Evolutionary conservation across 1,140 invertebrate genomes (phyloP).

Genomic region (Drusus annulatus): DNA sequence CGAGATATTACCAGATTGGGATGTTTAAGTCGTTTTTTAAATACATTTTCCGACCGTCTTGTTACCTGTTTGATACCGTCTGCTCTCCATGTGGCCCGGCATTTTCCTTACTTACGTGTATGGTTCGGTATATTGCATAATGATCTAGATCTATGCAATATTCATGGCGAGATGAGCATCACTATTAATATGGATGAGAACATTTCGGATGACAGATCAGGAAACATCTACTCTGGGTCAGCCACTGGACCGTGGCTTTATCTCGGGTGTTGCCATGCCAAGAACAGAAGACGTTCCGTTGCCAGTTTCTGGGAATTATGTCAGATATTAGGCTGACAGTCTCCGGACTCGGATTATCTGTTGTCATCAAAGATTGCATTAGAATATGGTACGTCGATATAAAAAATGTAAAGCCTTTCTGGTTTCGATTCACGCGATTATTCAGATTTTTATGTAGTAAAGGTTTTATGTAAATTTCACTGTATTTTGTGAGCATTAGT

Average conservation of each 20-base stretch:
- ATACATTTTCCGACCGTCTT: too few species aligned
- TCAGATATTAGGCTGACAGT: conserved; percentile 15
- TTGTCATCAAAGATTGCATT: conserved; percentile 17
- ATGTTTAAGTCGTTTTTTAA: too few species aligned
- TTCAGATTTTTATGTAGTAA: background rate
- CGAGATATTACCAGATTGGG: too few species aligned
- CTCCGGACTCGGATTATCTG: conserved; percentile 16
- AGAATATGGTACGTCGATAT: conserved; percentile 17
- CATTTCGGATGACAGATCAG: conserved; percentile 52
- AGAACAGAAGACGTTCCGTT: background rate
- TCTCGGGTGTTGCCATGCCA: conserved; percentile 13
- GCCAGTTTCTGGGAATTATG: conserved; percentile 15
- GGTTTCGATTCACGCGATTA: conserved; percentile 11
- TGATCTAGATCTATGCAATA: conserved; percentile 48
- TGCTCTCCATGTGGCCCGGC: too few species aligned
- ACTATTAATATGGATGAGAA: conserved; percentile 56
- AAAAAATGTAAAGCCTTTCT: background rate
- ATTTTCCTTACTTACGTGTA: too few species aligned
- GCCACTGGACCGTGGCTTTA: background rate
- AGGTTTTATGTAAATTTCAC: too few species aligned
- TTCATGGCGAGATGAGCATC: conserved; percentile 52
- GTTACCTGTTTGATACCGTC: too few species aligned
- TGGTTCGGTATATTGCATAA: conserved; percentile 28
- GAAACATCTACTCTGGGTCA: conserved; percentile 54
- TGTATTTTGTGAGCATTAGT: too few species aligned